Evolutionary conservation across 2,888 invertebrate genomes (phyloP).

Genomic region (Hoplodrina ambigua): DNA sequence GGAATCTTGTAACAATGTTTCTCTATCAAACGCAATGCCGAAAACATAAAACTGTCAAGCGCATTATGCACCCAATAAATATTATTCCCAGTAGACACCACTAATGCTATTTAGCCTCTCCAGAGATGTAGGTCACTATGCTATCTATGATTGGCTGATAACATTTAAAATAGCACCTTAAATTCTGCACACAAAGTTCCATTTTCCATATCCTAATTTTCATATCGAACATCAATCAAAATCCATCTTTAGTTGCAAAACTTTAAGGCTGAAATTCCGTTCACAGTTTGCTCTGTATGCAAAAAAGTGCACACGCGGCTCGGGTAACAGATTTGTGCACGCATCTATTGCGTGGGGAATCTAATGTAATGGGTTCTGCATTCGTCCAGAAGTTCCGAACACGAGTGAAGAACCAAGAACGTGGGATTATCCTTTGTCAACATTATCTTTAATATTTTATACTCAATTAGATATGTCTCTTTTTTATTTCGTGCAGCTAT

Average conservation of each 20-base stretch:
- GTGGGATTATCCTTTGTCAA: constrained; percentile 85
- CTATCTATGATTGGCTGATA: constrained; percentile 71
- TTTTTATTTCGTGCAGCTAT: constrained; percentile 77
- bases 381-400: constrained; percentile 80
- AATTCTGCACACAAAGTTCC: constrained; percentile 68
- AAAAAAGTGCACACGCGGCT: constrained; percentile 49
- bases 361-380: constrained; percentile 86
- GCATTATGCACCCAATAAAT: constrained; percentile 90
- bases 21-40: constrained; percentile 82
- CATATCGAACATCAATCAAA: constrained; percentile 37
- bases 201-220: constrained; percentile 60
- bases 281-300: background rate
- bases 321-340: constrained; percentile 72
- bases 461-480: constrained; percentile 75
- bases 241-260: constrained; percentile 29
- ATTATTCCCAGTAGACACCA: constrained; percentile 84
- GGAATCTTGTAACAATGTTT: constrained; percentile 73
- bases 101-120: constrained; percentile 85
- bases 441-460: constrained; percentile 87
- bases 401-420: constrained; percentile 83
- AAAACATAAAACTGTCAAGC: constrained; percentile 89
- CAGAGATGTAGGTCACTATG: constrained; percentile 89
- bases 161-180: constrained; percentile 68
- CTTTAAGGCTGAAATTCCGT: constrained; percentile 44
- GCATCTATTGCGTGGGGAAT: constrained; percentile 81